phyloP scores from a whole-genome alignment of 2,113 vertebrate species.

The Sorex araneus region DNA sequence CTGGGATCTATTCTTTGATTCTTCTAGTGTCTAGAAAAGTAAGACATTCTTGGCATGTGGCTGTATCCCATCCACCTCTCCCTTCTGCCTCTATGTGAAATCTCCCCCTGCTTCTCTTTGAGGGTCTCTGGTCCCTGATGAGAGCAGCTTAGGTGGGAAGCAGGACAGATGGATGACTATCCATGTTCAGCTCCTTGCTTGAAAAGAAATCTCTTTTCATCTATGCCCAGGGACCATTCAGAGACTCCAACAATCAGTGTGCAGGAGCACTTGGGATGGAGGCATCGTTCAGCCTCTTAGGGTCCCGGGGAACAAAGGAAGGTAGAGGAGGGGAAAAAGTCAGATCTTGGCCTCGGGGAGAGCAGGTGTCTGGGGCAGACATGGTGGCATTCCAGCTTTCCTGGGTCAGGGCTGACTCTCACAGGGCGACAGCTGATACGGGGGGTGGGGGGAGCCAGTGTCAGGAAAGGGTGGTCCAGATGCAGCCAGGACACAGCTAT shows the following conservation, averaged over 20 bases:
- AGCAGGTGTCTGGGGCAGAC: neutral
- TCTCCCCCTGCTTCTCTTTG: neutral
- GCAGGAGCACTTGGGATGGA: neutral
- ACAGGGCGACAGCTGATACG: neutral
- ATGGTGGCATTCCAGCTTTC: neutral
- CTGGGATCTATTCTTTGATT: neutral
- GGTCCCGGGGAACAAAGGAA: neutral
- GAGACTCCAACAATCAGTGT: neutral
- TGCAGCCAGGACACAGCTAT: too few species aligned
- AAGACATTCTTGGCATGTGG: neutral
- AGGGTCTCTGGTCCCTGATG: neutral
- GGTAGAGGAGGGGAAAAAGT: accelerated
- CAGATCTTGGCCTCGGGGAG: neutral
- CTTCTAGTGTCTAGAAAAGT: neutral
- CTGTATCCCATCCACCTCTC: neutral
- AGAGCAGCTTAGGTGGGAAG: neutral
- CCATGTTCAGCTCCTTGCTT: neutral
- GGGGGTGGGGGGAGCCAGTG: neutral
- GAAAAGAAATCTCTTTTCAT: neutral
- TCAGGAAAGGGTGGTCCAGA: neutral
- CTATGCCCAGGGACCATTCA: neutral
- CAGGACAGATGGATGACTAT: neutral
- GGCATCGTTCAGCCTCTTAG: neutral
- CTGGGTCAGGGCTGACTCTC: neutral
- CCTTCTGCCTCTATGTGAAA: neutral